Evolutionary conservation across 2,113 vertebrate genomes (phyloP).

Genomic region (Emydocephalus ijimae): DNA sequence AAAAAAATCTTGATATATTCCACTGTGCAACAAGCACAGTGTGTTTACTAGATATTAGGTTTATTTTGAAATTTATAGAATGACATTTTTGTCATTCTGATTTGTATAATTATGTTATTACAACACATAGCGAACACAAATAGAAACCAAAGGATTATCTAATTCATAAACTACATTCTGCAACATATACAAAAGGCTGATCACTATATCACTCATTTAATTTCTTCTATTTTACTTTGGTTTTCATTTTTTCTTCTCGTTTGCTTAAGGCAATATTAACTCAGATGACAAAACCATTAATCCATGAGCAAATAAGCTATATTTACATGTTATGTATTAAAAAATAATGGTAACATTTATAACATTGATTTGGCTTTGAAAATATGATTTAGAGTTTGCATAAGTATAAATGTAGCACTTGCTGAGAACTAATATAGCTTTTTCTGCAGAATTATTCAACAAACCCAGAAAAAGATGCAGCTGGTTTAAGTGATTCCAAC

Average conservation of each 20-base stretch:
- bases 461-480: not conserved
- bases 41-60: not conserved
- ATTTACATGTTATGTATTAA: too few species aligned
- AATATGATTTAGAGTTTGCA: not conserved
- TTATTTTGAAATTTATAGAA: too few species aligned
- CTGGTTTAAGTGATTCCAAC: not conserved
- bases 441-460: not conserved
- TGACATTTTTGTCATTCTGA: not conserved
- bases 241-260: not conserved
- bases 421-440: not conserved
- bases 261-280: not conserved
- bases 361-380: not conserved
- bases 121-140: not conserved
- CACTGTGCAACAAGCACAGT: not conserved
- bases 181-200: not conserved
- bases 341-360: not conserved
- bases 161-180: not conserved
- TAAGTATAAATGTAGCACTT: not conserved
- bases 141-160: not conserved
- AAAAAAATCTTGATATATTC: not conserved
- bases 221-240: not conserved
- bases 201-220: not conserved
- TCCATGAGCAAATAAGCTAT: not conserved
- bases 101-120: not conserved
- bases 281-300: not conserved